Conservation (phyloP, 2,888 invertebrate genomes). For the Ophioninae sp. region DNA sequence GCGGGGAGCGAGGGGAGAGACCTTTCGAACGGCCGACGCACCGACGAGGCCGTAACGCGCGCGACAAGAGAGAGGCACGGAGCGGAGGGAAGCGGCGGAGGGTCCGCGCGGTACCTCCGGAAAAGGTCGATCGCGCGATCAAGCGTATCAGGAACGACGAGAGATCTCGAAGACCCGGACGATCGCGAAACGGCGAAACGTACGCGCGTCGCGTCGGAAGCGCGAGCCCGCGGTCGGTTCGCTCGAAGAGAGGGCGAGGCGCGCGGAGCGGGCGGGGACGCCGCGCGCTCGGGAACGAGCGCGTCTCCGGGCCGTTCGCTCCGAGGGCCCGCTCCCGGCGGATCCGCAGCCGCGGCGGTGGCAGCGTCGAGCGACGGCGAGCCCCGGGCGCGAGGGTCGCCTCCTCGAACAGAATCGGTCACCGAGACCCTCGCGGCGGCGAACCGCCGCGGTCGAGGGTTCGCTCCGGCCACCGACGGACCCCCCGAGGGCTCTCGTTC, state of each 20-base stretch:
- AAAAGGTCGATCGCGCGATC: not conserved
- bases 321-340: conserved; percentile 69
- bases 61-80: conserved; percentile 1
- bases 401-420: conserved; percentile 78
- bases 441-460: conserved; percentile 64
- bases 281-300: conserved; percentile 1
- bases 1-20: conserved; percentile 16
- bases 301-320: conserved; percentile 71
- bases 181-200: conserved; percentile 30
- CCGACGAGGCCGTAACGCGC: conserved; percentile 50
- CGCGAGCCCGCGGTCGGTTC: conserved; percentile 75
- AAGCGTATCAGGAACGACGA: no score
- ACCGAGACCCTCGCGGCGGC: conserved; percentile 72
- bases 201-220: conserved; percentile 75
- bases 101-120: not conserved
- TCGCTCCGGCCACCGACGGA: conserved; percentile 60
- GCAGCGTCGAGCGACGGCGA: conserved; percentile 52
- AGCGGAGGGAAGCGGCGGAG: conserved; percentile 1
- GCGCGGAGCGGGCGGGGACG: conserved; percentile 29
- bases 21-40: conserved; percentile 53
- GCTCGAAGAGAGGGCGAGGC: conserved; percentile 63
- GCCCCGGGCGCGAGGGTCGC: conserved; percentile 76
- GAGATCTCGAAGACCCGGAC: no score
- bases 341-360: conserved; percentile 31
- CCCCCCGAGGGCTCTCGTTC: conserved; percentile 56